A percentile compares a stretch with the other conserved stretches of the same genome.
phyloP scores from a whole-genome alignment of 2,797 vertebrate species.

The Potorous gilbertii region DNA sequence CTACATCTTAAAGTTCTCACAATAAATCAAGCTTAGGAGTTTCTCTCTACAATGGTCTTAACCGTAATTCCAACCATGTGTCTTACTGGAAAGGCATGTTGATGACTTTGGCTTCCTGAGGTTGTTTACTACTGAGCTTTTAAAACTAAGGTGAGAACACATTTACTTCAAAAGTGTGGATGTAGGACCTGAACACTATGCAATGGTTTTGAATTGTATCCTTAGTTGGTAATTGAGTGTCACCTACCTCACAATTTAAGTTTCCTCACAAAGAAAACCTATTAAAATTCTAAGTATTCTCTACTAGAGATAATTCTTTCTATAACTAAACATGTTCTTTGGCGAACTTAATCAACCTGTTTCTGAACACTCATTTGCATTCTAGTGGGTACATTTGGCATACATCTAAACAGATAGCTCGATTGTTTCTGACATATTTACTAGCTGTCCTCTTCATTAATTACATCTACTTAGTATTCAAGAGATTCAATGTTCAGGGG shows the following conservation, averaged over 20 bases:
- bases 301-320: constrained; percentile 8
- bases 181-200: background rate
- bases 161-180: background rate
- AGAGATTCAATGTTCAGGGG: constrained; percentile 39
- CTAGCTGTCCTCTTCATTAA: constrained; percentile 60
- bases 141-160: background rate
- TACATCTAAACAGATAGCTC: constrained; percentile 38
- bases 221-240: background rate
- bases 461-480: constrained; percentile 54
- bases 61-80: background rate
- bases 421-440: constrained; percentile 60
- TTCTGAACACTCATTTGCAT: constrained; percentile 62
- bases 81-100: background rate
- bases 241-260: constrained; percentile 23
- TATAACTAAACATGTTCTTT: constrained; percentile 25
- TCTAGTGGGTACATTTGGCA: constrained; percentile 50
- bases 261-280: constrained; percentile 19
- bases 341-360: constrained; percentile 15
- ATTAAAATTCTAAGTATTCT: constrained; percentile 25
- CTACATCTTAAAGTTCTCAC: background rate
- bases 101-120: background rate
- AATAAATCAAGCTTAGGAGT: background rate
- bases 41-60: background rate
- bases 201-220: constrained; percentile 14
- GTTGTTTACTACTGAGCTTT: background rate